Conservation (phyloP, 2,113 vertebrate species). For the Otus sunia region DNA sequence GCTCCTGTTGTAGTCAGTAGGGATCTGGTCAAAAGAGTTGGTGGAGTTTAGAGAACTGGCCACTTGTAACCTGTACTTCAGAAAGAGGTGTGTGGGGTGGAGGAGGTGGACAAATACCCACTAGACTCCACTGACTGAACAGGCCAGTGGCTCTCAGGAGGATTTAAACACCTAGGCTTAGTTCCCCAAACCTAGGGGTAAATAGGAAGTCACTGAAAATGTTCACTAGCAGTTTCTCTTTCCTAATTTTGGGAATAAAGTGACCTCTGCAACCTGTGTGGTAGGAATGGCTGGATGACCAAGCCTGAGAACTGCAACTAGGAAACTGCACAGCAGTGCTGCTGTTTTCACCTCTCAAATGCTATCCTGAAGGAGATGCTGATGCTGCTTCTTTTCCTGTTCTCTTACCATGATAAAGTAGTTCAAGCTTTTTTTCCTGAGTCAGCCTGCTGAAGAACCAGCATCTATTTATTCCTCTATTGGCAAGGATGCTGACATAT, state of each 20-base stretch:
- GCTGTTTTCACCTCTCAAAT: neutral
- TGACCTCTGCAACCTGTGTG: neutral
- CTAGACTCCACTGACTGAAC: neutral
- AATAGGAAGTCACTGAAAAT: neutral
- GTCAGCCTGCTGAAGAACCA: neutral
- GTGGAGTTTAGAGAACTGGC: neutral
- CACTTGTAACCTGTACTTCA: neutral
- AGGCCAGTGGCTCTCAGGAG: neutral
- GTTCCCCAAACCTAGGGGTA: neutral
- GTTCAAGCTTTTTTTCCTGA: neutral
- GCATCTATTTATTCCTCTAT: neutral
- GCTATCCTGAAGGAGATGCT: neutral
- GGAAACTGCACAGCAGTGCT: neutral
- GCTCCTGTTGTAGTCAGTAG: neutral
- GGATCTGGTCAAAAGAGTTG: neutral
- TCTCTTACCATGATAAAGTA: neutral
- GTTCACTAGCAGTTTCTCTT: neutral
- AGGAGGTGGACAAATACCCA: neutral
- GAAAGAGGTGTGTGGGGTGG: neutral
- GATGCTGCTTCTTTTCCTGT: neutral
- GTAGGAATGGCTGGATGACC: neutral
- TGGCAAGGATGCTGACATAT: neutral
- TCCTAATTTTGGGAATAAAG: neutral
- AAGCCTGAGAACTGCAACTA: neutral
- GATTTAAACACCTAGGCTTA: neutral